These are phyloP conservation scores for Stramonita haemastoma DNA, from an alignment of 2,888 invertebrate genomes.

Conservation along the genomic window DNA sequence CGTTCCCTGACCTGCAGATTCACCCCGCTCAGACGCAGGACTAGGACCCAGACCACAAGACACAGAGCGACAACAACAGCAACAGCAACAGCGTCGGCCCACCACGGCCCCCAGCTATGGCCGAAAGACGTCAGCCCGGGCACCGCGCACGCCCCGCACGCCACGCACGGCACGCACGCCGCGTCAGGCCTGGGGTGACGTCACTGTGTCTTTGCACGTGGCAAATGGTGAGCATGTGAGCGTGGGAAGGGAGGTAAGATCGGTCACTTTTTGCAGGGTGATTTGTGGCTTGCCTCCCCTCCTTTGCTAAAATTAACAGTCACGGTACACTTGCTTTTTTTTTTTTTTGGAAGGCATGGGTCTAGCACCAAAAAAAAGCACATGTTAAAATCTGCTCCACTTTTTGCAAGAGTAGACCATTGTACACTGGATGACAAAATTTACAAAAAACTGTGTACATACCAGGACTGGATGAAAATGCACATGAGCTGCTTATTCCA, in stretches of 20 bases:
- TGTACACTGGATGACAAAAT: too few species aligned
- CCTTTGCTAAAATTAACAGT: not conserved
- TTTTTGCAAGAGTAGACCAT: too few species aligned
- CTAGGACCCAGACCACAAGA: conserved; percentile 44
- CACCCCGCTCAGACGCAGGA: conserved; percentile 60
- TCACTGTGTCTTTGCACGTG: conserved; percentile 29
- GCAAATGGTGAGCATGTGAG: conserved; percentile 10
- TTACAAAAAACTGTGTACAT: too few species aligned
- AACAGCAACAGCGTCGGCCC: conserved; percentile 48
- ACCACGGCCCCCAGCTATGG: conserved; percentile 52
- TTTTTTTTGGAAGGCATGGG: too few species aligned
- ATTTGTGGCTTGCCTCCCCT: not conserved
- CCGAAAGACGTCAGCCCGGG: conserved; percentile 27
- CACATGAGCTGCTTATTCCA: too few species aligned
- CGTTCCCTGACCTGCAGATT: conserved; percentile 50
- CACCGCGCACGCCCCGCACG: conserved; percentile 11
- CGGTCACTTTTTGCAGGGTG: not conserved
- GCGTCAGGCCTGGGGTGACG: conserved; percentile 43
- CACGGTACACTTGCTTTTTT: too few species aligned
- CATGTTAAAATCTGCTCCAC: too few species aligned
- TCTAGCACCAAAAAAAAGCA: too few species aligned
- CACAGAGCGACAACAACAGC: conserved; percentile 2
- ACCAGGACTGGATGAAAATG: too few species aligned
- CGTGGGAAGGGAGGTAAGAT: conserved; percentile 7
- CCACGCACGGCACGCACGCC: not conserved